Percentiles rank a stretch among this genome's conserved stretches.
Evolutionary conservation across 2,888 invertebrate species (phyloP).

Genomic region (Macropis europaea): DNA sequence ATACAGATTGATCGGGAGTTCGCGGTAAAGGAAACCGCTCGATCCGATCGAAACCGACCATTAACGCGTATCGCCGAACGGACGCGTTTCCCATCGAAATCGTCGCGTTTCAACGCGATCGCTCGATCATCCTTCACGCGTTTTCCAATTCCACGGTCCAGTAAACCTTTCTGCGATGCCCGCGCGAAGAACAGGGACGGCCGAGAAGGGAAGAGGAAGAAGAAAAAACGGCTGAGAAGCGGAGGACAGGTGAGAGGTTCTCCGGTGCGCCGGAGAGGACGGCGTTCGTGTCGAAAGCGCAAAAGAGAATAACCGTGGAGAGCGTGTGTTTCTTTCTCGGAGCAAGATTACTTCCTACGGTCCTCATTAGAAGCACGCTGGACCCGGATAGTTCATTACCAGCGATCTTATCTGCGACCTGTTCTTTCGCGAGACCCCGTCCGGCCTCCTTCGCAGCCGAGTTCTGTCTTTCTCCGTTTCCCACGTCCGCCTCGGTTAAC

Average conservation of each 20-base stretch:
- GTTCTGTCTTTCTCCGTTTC: conserved; percentile 6
- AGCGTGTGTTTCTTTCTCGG: conserved; percentile 52
- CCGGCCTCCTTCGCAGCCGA: background rate
- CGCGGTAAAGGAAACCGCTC: too few relatives aligned
- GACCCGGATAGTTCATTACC: conserved; percentile 74
- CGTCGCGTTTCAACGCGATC: too few relatives aligned
- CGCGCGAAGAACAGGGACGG: background rate
- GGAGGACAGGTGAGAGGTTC: conserved; percentile 25
- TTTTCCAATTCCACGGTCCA: background rate
- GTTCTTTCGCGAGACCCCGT: conserved; percentile 59
- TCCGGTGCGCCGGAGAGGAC: conserved; percentile 20
- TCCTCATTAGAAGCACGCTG: conserved; percentile 72
- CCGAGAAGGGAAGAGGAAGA: background rate
- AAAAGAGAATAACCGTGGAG: conserved; percentile 21
- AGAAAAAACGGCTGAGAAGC: conserved; percentile 15
- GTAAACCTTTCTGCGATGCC: background rate
- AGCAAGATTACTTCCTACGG: conserved; percentile 60
- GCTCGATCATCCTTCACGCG: background rate
- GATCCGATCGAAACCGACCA: too few relatives aligned
- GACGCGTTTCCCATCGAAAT: too few relatives aligned
- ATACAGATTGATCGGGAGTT: too few relatives aligned
- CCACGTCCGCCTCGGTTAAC: conserved; percentile 20
- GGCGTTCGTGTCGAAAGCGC: conserved; percentile 24
- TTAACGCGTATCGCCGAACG: too few relatives aligned
- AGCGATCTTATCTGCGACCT: conserved; percentile 73